Conservation (phyloP, 2,113 vertebrate species). For the Onychostruthus taczanowskii region DNA sequence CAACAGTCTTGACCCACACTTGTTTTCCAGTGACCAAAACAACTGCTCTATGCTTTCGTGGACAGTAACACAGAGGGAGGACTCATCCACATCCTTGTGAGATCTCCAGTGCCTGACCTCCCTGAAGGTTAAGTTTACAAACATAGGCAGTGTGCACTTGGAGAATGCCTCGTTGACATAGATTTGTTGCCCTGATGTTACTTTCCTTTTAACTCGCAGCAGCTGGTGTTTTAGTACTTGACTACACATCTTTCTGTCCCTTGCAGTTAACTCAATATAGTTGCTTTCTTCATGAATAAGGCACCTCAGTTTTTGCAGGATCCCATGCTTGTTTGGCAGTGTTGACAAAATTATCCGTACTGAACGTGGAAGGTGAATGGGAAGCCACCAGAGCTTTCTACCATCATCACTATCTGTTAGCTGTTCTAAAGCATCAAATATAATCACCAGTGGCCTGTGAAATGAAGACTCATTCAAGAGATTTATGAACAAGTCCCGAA, state of each 20-base stretch:
- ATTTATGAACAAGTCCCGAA: conserved; percentile 91
- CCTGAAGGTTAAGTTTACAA: conserved; percentile 95
- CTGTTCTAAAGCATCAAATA: conserved; percentile 93
- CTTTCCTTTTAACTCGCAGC: conserved; percentile 90
- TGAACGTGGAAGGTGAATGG: conserved; percentile 89
- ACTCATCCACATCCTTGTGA: conserved; percentile 95
- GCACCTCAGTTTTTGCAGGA: conserved; percentile 93
- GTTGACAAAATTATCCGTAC: conserved; percentile 94
- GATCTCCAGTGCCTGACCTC: conserved; percentile 95
- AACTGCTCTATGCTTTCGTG: conserved; percentile 97
- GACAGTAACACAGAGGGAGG: conserved; percentile 91
- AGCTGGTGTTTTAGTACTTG: conserved; percentile 97
- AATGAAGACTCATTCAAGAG: conserved; percentile 92
- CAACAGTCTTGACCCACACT: conserved; percentile 86
- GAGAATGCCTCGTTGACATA: conserved; percentile 96
- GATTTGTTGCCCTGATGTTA: conserved; percentile 98
- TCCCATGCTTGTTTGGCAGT: conserved; percentile 95
- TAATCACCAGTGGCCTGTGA: conserved; percentile 90
- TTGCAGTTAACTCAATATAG: conserved; percentile 89
- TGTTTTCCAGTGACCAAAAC: conserved; percentile 92
- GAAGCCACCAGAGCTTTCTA: conserved; percentile 97
- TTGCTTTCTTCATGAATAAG: conserved; percentile 89
- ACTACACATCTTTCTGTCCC: conserved; percentile 94
- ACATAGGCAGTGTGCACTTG: conserved; percentile 97
- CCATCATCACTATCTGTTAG: conserved; percentile 91